Evolutionary conservation across 2,113 vertebrate genomes (phyloP), one percentile per base, ranked within the genome.

Genomic region (Pongo pygmaeus): DNA sequence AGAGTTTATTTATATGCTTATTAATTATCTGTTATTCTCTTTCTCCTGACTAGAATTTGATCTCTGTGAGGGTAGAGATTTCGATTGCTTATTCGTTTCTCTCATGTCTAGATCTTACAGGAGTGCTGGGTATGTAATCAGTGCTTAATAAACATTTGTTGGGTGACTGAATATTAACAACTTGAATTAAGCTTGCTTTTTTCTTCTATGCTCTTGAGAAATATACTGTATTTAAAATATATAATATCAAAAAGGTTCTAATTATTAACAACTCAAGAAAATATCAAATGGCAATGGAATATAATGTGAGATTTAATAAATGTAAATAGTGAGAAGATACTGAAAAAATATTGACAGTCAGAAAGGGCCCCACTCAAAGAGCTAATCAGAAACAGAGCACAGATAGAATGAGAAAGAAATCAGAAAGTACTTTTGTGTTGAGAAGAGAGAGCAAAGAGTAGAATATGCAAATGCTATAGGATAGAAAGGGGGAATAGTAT

Each of bases 81-180:
- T 64, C 78, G 57, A 25, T 46, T 64, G 38, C 5, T 83, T 69
- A 18, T 35, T 55, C 12, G 22, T 32, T 38, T 5, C 10, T 84
- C 8, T 10, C 9, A 55, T 64, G 13, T 2, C 30, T 64, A 84
- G 14, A 67, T 25, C n/a, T 20, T 35, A 18, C 17, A 23, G 1
- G 8, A 80, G 43, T 57, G 17, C 5, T 10, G 72, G 32, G 6
- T 23, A 12, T 40, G 17, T 10, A 72, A 38, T 83, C 43, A 70
- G 55, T 25, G 20, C 17, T 59, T 38, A 88, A 32, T 83, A 91
- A 87, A 84, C 22, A 40, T 93, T 80, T 67, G 32, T n/a, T 84
- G 74, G 89, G 46, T 85, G 40, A 89, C 12, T 64, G 20, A 93
- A 57, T 74, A 84, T 84, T 91, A 93, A 74, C 69, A 89, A 67